Conservation (phyloP, 2,888 invertebrate species). For the Lepetodrilus schrolli region DNA sequence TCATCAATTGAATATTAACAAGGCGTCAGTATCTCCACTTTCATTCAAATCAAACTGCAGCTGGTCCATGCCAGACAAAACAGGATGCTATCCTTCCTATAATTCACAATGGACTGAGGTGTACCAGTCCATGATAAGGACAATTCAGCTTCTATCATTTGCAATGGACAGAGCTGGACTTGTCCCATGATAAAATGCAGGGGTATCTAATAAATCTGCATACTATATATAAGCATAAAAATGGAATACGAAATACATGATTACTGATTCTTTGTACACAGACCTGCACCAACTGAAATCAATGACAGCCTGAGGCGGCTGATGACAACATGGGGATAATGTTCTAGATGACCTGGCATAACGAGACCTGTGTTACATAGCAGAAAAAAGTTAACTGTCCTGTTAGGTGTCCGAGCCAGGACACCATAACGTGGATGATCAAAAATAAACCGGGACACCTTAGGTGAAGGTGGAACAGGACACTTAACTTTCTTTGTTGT, state of each 20-base stretch:
- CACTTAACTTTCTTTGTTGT: too few relatives aligned
- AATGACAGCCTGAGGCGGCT: neutral
- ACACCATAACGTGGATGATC: too few relatives aligned
- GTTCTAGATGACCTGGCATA: slow-evolving; percentile 11
- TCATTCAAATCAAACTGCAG: neutral
- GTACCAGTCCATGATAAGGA: neutral
- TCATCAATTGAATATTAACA: neutral
- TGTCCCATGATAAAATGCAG: neutral
- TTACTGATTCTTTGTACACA: slow-evolving; percentile 12
- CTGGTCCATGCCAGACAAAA: neutral
- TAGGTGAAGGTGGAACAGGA: too few relatives aligned
- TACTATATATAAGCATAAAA: slow-evolving; percentile 9
- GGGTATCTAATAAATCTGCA: neutral
- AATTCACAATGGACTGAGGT: neutral
- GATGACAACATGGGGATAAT: slow-evolving; percentile 7
- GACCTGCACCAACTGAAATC: slow-evolving; percentile 26
- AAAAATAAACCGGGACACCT: too few relatives aligned
- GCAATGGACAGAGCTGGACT: neutral
- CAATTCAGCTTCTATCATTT: slow-evolving; percentile 1
- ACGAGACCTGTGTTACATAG: too few relatives aligned
- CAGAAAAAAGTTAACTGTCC: too few relatives aligned
- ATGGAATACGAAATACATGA: neutral
- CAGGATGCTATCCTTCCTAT: neutral
- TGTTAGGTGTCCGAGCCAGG: too few relatives aligned
- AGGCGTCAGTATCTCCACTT: neutral